Conservation (phyloP, 2,888 invertebrate genomes). For the Sipha maydis region DNA sequence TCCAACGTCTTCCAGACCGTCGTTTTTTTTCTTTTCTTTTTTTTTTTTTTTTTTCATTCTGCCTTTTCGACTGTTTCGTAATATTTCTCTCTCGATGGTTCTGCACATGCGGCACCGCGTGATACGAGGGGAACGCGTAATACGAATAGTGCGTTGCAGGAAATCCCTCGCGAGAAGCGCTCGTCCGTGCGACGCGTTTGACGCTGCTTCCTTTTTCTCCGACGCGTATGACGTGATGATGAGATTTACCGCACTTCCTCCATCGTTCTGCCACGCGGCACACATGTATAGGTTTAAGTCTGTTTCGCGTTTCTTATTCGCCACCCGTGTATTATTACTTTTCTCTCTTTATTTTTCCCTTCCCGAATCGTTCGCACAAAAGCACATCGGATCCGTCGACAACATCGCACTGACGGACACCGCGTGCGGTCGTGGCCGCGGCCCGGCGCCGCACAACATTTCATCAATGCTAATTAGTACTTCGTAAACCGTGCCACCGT, state of each 20-base stretch:
- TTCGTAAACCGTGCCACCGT: too few species aligned
- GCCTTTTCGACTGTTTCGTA: not conserved
- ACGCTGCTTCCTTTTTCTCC: constrained; percentile 17
- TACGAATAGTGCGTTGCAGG: not conserved
- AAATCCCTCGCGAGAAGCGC: not conserved
- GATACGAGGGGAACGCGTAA: not conserved
- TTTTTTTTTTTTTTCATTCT: not conserved
- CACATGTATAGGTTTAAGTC: not conserved
- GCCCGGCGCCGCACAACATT: too few species aligned
- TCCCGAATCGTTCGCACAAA: not conserved
- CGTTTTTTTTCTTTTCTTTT: not conserved
- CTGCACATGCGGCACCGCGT: too few species aligned
- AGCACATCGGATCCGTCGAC: not conserved
- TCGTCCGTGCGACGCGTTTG: not conserved
- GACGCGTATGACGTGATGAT: not conserved
- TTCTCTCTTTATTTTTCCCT: not conserved
- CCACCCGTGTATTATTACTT: not conserved
- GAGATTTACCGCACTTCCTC: constrained; percentile 1
- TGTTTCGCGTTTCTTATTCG: not conserved
- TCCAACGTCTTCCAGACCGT: too few species aligned
- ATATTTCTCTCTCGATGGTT: not conserved
- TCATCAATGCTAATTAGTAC: too few species aligned
- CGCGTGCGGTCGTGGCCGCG: too few species aligned
- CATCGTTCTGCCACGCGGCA: not conserved
- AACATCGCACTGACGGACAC: not conserved